Base-by-base conservation (phyloP, 2,888 invertebrate genomes). In the Cremastobaeus sp. region DNA sequence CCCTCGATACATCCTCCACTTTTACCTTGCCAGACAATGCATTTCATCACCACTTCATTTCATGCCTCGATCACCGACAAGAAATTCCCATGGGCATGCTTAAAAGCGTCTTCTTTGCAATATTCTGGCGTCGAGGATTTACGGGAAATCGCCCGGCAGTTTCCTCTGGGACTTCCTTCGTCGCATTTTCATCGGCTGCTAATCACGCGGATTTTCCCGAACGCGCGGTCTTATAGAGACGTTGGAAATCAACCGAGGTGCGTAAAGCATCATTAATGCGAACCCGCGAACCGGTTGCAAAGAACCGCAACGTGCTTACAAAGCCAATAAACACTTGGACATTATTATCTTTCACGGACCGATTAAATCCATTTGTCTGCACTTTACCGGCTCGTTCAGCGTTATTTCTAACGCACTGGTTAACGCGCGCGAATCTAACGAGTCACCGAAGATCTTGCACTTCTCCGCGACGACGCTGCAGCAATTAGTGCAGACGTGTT, bases 261-360 rank as follows among this genome's bases (percentile, higher is more conserved):
- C 74, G 73, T 64, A 68, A 68, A 69, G 64, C 64, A 65, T 69
- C 52, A 47, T 69, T 59, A 73, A 57, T 37, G 62, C 43, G 48
- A 47, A 55, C 35, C 48, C 66, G 62, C 57, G 48, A 73, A 73
- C 68, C 73, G 73, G 68, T 68, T 68, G 68, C 57, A 35, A 57
- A 57, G 68, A 69, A 47, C 52, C 73, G 65, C 73, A 59, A 52
- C 43, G 50, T 35, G 48, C 64, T 57, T 41, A 25, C 57, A 34
- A 72, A 59, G 69, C 74, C 39, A 77, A 77, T 77, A 77, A 77
- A 69, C 76, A 72, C 65, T 65, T 62, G 66, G 57, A 74, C 65
- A 74, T 74, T 75, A 72, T 73, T 66, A 69, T 59, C 54, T 59
- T 41, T 30, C 60, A 39, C 52, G 50, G 20, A 35, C 71, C 69